A percentile compares a stretch with the other conserved stretches of the same genome.
phyloP scores from a whole-genome alignment of 2,888 invertebrate species.

The Sinelater perroti region DNA sequence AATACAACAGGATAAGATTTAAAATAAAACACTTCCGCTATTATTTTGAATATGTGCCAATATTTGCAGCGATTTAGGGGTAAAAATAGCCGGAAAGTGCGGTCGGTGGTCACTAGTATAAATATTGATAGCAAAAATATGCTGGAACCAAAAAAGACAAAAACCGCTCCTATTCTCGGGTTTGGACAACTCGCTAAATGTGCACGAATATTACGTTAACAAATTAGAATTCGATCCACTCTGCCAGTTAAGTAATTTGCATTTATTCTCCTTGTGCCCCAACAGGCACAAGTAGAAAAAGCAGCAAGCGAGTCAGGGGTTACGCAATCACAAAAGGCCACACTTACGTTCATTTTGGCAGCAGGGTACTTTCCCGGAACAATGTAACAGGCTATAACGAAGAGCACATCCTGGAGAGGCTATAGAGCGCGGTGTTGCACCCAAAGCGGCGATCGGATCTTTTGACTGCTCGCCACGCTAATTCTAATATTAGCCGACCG shows the following conservation, averaged over 20 bases:
- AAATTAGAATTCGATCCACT: too few relatives aligned
- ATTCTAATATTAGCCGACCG: slow-evolving; percentile 45
- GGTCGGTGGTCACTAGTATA: slow-evolving; percentile 23
- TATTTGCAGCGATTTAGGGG: slow-evolving; percentile 8
- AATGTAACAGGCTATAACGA: slow-evolving; percentile 18
- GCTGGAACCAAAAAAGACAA: too few relatives aligned
- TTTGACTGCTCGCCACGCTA: slow-evolving; percentile 40
- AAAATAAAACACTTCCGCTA: slow-evolving; percentile 28
- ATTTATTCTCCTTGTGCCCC: too few relatives aligned
- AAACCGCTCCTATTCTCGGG: too few relatives aligned
- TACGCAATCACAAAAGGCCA: neutral
- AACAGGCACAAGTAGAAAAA: too few relatives aligned
- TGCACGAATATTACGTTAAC: too few relatives aligned
- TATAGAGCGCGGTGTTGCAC: slow-evolving; percentile 37
- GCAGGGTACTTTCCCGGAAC: slow-evolving; percentile 12
- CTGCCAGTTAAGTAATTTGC: too few relatives aligned
- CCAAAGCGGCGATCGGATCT: slow-evolving; percentile 41
- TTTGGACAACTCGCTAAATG: too few relatives aligned
- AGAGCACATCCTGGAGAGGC: slow-evolving; percentile 25
- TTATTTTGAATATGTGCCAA: slow-evolving; percentile 32
- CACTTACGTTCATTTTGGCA: slow-evolving; percentile 32
- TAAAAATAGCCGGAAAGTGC: slow-evolving; percentile 18
- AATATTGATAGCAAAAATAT: slow-evolving; percentile 34
- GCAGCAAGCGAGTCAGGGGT: too few relatives aligned
- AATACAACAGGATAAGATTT: neutral